These are phyloP conservation scores for Dione juno DNA, from an alignment of 2,888 invertebrate species.

Conservation along the genomic window DNA sequence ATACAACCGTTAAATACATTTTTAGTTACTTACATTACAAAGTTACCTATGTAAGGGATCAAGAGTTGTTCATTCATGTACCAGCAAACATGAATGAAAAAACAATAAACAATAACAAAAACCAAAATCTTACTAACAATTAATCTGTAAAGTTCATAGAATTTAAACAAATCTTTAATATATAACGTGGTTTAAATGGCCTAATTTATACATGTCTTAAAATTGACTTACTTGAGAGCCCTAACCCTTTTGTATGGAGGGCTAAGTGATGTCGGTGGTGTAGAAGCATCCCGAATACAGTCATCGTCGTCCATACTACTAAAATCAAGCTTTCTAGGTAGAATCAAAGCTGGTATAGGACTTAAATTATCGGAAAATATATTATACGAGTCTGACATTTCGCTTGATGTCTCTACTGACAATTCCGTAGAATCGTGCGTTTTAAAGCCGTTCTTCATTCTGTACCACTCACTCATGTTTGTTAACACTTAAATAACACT, in stretches of 20 bases:
- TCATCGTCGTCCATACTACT: slow-evolving; percentile 74
- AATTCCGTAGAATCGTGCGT: slow-evolving; percentile 80
- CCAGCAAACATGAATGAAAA: not conserved
- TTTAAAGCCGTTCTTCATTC: slow-evolving; percentile 70
- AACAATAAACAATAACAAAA: slow-evolving; percentile 17
- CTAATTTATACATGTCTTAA: slow-evolving; percentile 45
- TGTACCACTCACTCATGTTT: slow-evolving; percentile 78
- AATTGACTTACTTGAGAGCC: slow-evolving; percentile 77
- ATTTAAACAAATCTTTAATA: not conserved
- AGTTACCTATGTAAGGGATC: not conserved
- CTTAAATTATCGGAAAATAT: slow-evolving; percentile 84
- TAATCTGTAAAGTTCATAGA: not conserved
- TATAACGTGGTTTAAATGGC: slow-evolving; percentile 58
- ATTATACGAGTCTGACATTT: slow-evolving; percentile 85
- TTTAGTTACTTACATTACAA: not conserved
- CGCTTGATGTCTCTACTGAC: slow-evolving; percentile 85
- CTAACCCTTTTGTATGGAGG: slow-evolving; percentile 85
- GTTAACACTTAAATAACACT: slow-evolving; percentile 64
- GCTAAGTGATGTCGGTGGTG: slow-evolving; percentile 66
- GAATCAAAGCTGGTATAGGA: slow-evolving; percentile 79
- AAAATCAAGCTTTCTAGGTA: slow-evolving; percentile 85
- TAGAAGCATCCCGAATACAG: slow-evolving; percentile 64
- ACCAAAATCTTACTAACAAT: not conserved
- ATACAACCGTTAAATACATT: not conserved
- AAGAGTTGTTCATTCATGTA: not conserved